phyloP scores from a whole-genome alignment of 1,140 invertebrate species.

The Drosophila sechellia region DNA sequence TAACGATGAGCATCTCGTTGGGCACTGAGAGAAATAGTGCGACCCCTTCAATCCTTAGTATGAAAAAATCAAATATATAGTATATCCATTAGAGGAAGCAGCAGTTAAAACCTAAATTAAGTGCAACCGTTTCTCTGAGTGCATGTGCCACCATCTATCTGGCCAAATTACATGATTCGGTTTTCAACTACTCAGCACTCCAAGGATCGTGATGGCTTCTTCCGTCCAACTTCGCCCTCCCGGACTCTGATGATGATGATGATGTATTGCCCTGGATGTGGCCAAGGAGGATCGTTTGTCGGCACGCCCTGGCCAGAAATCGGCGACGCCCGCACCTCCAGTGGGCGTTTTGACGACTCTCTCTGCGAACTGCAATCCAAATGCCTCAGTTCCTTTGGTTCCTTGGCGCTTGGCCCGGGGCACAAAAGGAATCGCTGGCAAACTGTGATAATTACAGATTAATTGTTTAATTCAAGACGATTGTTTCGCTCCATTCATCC shows the following conservation, averaged over 20 bases:
- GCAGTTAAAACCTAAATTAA: no score
- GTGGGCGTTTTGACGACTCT: slow-evolving; percentile 75
- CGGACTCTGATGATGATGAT: slow-evolving; percentile 58
- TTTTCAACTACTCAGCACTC: slow-evolving; percentile 64
- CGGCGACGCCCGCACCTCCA: slow-evolving; percentile 60
- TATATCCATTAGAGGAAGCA: no score
- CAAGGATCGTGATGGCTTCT: slow-evolving; percentile 35
- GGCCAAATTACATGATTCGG: slow-evolving; percentile 58
- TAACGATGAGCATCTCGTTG: slow-evolving; percentile 17
- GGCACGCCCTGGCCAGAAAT: slow-evolving; percentile 53
- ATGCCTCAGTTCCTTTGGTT: slow-evolving; percentile 15
- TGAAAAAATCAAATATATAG: no score
- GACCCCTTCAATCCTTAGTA: background rate
- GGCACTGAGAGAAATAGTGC: slow-evolving; percentile 7
- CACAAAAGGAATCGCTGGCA: slow-evolving; percentile 51
- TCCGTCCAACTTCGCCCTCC: slow-evolving; percentile 1
- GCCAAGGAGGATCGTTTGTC: slow-evolving; percentile 58
- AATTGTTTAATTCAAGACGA: slow-evolving; percentile 75
- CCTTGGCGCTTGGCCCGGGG: slow-evolving; percentile 51
- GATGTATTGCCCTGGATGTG: slow-evolving; percentile 61
- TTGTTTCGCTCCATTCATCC: slow-evolving; percentile 55
- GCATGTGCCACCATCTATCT: slow-evolving; percentile 19
- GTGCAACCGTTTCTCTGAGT: background rate
- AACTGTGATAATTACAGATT: slow-evolving; percentile 81
- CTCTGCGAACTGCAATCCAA: background rate